A percentile compares a stretch with the other conserved stretches of the same genome.
Evolutionary conservation across 53 echinoderm and acorn worm genomes (phyloP).

Genomic region (Glandiceps talaboti): DNA sequence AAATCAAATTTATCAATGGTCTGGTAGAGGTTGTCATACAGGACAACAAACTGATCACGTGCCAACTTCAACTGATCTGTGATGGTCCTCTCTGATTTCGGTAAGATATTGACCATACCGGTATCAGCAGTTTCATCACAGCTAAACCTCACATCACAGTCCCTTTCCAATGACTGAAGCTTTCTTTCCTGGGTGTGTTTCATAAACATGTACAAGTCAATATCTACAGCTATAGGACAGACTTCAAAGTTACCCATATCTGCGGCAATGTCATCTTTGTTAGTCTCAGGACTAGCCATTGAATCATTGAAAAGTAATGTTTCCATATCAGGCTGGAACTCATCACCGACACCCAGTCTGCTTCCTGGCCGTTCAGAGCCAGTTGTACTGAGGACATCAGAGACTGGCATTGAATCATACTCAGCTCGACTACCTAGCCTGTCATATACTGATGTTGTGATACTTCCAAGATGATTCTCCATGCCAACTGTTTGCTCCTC

Average conservation of each 20-base stretch:
- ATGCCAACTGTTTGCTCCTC: neutral
- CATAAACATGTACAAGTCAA: constrained; percentile 27
- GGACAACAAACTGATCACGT: constrained; percentile 19
- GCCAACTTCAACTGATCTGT: constrained; percentile 6
- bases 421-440: too few relatives aligned
- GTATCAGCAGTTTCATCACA: constrained; percentile 19
- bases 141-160: constrained; percentile 26
- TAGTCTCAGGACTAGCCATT: too few relatives aligned
- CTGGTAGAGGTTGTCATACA: constrained; percentile 17
- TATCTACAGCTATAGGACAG: constrained; percentile 21
- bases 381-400: too few relatives aligned
- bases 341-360: too few relatives aligned
- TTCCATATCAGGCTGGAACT: too few relatives aligned
- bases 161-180: constrained; percentile 23
- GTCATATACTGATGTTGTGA: too few relatives aligned
- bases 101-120: constrained; percentile 21
- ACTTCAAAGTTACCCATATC: too few relatives aligned
- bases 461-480: too few relatives aligned
- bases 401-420: too few relatives aligned
- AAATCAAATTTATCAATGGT: constrained; percentile 8
- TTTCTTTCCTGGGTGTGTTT: constrained; percentile 10
- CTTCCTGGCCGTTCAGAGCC: too few relatives aligned
- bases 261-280: too few relatives aligned
- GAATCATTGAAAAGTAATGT: too few relatives aligned
- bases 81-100: neutral